phyloP scores from a whole-genome alignment of 2,888 invertebrate genomes.

The Melipona bicolor region DNA sequence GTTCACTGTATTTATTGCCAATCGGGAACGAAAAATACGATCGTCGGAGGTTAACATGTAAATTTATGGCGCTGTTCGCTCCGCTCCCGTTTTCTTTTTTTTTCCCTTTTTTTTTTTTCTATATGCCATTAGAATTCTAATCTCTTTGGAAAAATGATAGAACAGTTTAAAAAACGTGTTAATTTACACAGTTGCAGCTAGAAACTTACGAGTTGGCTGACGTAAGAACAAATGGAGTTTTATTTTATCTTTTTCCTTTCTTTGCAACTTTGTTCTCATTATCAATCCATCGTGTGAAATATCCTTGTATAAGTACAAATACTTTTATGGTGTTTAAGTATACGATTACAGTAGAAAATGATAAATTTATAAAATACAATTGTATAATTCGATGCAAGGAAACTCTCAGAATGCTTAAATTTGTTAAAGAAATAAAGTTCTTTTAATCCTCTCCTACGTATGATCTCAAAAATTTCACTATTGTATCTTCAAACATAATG shows the following conservation, averaged over 20 bases:
- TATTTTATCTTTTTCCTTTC: neutral
- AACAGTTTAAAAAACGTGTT: neutral
- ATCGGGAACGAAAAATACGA: constrained; percentile 31
- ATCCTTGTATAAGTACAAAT: too few relatives aligned
- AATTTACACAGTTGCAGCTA: neutral
- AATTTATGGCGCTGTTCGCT: constrained; percentile 12
- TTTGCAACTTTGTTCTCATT: neutral
- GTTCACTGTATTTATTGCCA: constrained; percentile 39
- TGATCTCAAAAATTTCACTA: too few relatives aligned
- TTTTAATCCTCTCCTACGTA: too few relatives aligned
- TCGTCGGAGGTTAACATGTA: constrained; percentile 13
- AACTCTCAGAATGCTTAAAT: too few relatives aligned
- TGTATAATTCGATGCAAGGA: too few relatives aligned
- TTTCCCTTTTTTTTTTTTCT: too few relatives aligned
- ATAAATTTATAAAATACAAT: too few relatives aligned
- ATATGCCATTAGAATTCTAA: constrained; percentile 4
- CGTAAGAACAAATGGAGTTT: neutral
- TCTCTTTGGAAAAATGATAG: neutral
- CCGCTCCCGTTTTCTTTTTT: neutral
- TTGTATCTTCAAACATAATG: too few relatives aligned
- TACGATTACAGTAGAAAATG: too few relatives aligned
- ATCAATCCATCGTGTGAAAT: too few relatives aligned
- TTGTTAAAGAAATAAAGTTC: too few relatives aligned
- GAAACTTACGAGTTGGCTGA: neutral
- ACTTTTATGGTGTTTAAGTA: too few relatives aligned